Percentiles rank a stretch among this genome's conserved stretches.
phyloP scores from a whole-genome alignment of 2,797 vertebrate genomes.

The Gila robusta region DNA sequence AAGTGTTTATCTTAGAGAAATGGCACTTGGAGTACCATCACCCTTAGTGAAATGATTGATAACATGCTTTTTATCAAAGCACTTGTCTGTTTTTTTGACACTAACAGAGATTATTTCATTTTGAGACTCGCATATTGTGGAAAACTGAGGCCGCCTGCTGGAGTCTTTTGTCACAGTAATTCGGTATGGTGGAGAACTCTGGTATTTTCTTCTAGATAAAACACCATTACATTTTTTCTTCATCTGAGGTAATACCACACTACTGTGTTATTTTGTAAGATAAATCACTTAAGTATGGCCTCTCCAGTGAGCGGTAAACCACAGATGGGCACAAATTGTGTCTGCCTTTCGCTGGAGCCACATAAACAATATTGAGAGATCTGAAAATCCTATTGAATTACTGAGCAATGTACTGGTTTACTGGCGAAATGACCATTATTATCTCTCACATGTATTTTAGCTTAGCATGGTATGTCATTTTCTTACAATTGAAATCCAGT shows the following conservation, averaged over 20 bases:
- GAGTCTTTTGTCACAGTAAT: conserved; percentile 70
- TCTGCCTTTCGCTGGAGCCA: conserved; percentile 18
- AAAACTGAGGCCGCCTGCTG: conserved; percentile 70
- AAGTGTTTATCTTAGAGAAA: conserved; percentile 59
- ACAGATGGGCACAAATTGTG: conserved; percentile 25
- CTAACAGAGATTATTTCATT: conserved; percentile 69
- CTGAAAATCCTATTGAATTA: conserved; percentile 30
- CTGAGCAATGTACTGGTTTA: conserved; percentile 4
- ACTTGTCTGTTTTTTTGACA: conserved; percentile 51
- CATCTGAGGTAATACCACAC: conserved; percentile 66
- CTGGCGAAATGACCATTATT: conserved; percentile 18
- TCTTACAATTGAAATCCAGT: not conserved
- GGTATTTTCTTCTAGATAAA: conserved; percentile 67
- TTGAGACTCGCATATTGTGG: conserved; percentile 68
- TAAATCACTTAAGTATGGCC: conserved; percentile 42
- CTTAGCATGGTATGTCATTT: not conserved
- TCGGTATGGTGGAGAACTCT: conserved; percentile 70
- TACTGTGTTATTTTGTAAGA: conserved; percentile 57
- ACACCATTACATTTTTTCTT: conserved; percentile 57
- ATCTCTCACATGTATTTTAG: not conserved
- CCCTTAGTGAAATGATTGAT: conserved; percentile 67
- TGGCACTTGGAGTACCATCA: conserved; percentile 60
- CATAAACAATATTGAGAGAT: conserved; percentile 30
- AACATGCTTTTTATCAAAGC: conserved; percentile 68
- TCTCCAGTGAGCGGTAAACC: conserved; percentile 29